Percentiles rank a stretch among this genome's conserved stretches.
phyloP scores from a whole-genome alignment of 2,888 invertebrate species.

The Tetragonula carbonaria region DNA sequence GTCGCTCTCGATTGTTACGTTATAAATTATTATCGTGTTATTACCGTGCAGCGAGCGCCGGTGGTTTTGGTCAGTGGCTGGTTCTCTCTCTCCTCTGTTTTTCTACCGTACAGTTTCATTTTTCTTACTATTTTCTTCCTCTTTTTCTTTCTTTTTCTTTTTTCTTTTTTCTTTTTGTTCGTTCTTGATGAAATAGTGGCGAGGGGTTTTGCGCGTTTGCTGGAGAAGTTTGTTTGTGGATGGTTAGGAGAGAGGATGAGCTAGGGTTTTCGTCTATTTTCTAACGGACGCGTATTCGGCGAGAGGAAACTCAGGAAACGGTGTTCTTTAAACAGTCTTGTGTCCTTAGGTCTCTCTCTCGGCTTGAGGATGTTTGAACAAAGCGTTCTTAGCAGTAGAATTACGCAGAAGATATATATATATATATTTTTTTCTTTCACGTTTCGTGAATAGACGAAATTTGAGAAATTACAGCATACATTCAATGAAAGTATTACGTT shows the following conservation, averaged over 20 bases:
- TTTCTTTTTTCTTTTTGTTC: too few species aligned
- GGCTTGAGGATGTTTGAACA: not conserved
- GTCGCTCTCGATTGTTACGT: constrained; percentile 49
- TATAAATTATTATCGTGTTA: constrained; percentile 61
- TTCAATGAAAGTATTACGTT: too few species aligned
- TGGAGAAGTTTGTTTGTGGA: constrained; percentile 34
- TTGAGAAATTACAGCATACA: too few species aligned
- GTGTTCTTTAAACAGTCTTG: not conserved
- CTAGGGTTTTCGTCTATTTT: not conserved
- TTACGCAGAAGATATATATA: too few species aligned
- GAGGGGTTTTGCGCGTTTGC: not conserved
- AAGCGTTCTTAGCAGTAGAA: too few species aligned
- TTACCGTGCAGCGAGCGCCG: constrained; percentile 27
- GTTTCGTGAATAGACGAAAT: too few species aligned
- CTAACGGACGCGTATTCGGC: not conserved
- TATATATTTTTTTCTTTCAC: too few species aligned
- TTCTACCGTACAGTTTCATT: not conserved
- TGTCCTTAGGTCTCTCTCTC: too few species aligned
- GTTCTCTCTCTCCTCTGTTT: not conserved
- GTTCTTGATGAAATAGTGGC: not conserved
- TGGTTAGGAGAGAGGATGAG: constrained; percentile 11
- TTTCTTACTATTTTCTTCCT: not conserved
- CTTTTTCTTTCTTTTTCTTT: not conserved
- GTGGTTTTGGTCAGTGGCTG: constrained; percentile 22
- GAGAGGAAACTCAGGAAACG: too few species aligned